These are phyloP conservation scores for Plusia festucae DNA, from an alignment of 2,888 invertebrate genomes.

Conservation along the genomic window DNA sequence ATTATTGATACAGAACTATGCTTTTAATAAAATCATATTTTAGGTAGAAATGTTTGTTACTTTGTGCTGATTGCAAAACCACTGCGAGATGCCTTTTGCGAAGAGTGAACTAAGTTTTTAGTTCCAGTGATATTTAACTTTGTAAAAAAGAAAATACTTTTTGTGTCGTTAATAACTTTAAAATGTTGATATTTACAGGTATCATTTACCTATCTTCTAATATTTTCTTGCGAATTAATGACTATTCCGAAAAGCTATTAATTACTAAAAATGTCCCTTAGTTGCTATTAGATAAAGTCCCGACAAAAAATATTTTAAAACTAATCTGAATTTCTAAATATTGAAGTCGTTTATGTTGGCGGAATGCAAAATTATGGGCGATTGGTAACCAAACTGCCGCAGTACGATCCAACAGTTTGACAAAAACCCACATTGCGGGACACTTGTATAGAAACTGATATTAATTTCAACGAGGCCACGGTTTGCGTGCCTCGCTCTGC, in stretches of 20 bases:
- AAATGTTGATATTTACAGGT: background rate
- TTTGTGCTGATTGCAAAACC: constrained; percentile 8
- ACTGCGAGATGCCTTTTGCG: background rate
- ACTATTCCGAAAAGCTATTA: background rate
- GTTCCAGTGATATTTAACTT: background rate
- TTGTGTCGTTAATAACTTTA: background rate
- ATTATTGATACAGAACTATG: background rate
- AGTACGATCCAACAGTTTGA: constrained; percentile 59
- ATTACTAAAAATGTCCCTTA: background rate
- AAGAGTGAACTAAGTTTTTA: background rate
- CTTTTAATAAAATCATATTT: constrained; percentile 4
- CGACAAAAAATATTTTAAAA: constrained; percentile 39
- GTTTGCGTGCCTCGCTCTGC: constrained; percentile 78
- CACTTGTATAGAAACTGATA: constrained; percentile 84
- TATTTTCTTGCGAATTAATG: background rate
- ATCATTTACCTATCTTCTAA: background rate
- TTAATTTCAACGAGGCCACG: constrained; percentile 81
- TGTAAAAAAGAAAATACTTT: background rate
- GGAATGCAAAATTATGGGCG: constrained; percentile 44
- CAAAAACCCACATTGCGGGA: constrained; percentile 77
- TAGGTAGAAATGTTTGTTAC: constrained; percentile 13
- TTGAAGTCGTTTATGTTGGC: constrained; percentile 37
- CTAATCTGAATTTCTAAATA: constrained; percentile 39
- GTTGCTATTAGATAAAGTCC: background rate
- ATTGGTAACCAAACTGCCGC: constrained; percentile 46